Percentiles rank a stretch among this genome's conserved stretches.
Evolutionary conservation across 2,888 invertebrate genomes (phyloP).

Genomic region (Stenodera caucasica): DNA sequence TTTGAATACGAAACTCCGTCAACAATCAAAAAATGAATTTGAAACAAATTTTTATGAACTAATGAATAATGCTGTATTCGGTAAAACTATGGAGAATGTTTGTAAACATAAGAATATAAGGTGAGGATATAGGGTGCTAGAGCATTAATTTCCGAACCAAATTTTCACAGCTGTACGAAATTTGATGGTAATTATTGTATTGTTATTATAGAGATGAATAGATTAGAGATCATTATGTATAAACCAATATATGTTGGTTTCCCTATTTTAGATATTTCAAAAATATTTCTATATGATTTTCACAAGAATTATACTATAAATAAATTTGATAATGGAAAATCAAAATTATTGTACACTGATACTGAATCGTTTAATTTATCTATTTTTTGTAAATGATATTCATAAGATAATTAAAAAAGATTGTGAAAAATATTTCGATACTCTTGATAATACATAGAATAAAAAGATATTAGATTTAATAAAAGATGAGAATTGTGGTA

Average conservation of each 20-base stretch:
- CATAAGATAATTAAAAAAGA: conserved; percentile 19
- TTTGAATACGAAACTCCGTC: not conserved
- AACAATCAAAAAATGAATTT: not conserved
- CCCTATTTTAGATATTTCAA: conserved; percentile 46
- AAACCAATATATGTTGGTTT: conserved; percentile 49
- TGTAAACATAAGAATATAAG: conserved; percentile 45
- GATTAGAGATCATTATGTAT: conserved; percentile 25
- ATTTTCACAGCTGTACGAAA: not conserved
- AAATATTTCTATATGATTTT: conserved; percentile 26
- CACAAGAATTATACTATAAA: not conserved
- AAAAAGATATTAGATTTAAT: conserved; percentile 21
- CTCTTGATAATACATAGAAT: conserved; percentile 14
- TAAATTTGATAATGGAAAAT: conserved; percentile 3
- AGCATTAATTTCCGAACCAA: not conserved
- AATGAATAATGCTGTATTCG: conserved; percentile 44
- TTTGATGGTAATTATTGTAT: not conserved
- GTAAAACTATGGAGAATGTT: conserved; percentile 51
- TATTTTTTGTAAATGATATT: conserved; percentile 18
- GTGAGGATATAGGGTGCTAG: conserved; percentile 32
- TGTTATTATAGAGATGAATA: not conserved
- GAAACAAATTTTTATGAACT: conserved; percentile 36
- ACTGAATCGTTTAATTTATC: conserved; percentile 26
- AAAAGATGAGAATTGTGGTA: conserved; percentile 23
- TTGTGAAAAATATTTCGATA: conserved; percentile 20
- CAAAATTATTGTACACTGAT: conserved; percentile 27